Base-by-base conservation (phyloP, 2,888 invertebrate species). In the Leucozona laternaria region DNA sequence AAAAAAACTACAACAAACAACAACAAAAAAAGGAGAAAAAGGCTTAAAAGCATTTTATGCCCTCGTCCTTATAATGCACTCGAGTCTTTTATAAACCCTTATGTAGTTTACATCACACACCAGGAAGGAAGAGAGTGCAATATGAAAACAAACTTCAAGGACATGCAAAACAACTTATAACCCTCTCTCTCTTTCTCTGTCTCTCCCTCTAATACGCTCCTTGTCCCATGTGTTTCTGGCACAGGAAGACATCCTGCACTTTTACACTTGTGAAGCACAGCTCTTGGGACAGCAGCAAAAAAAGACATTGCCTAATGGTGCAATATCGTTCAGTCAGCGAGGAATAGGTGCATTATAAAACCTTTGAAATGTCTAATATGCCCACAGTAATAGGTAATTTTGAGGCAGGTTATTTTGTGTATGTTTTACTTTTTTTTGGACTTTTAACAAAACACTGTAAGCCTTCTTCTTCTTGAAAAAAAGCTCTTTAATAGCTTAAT, bases 71-170 rank as follows among this genome's bases (percentile, higher is more conserved):
- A 81, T 85, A 81, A 85, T 81, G 77, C 73, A 80, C 80, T 85
- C 13, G 45, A 72, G 58, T 66, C 72, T 45, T 60, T 53, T 79
- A 66, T 70, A 60, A 60, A 66, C 45, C 37, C 50, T 68, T 25
- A 58, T 66, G 50, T 84, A 83, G 80, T 68, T 77, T 60, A 77
- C 53, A 70, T 40, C 53, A 45, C 31, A 45, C 22, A 70, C 40
- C 78, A 79, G 86, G 86, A 86, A 86, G 86, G 82, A 86, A 86
- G 75, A 78, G 86, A 82, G 86, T 86, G 78, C 75, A 86, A 86
- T 86, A 82, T 82, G 86, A 82, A 86, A 86, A 86, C 79, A 86
- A 79, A 86, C 82, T 86, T 86, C 86, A 86, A 86, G 86, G 86
- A 86, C 86, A 86, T 86, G 82, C 86, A 85, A 85, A 85, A 85